Percentiles rank a stretch among this genome's conserved stretches.
These are phyloP conservation scores for Austrofundulus limnaeus DNA, from an alignment of 2,113 vertebrate species.

Conservation along the genomic window DNA sequence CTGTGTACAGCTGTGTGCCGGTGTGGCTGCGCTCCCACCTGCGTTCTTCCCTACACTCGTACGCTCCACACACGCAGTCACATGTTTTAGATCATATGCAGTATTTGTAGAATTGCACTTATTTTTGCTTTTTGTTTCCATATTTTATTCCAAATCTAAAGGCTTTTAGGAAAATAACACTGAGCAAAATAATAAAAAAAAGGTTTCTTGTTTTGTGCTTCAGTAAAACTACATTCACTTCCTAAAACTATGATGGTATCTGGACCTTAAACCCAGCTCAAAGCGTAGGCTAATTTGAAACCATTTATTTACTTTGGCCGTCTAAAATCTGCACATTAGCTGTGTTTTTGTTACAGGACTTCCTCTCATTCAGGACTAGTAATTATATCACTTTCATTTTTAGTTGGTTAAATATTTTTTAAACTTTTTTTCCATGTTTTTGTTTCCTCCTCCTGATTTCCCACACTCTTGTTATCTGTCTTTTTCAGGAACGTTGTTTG, in stretches of 20 bases:
- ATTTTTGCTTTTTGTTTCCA: neutral
- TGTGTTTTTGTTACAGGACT: constrained; percentile 14
- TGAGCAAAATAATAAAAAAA: no score
- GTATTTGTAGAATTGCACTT: neutral
- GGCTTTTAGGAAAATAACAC: neutral
- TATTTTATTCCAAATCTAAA: neutral
- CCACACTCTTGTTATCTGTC: neutral
- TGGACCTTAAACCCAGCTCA: neutral
- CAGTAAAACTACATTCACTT: no score
- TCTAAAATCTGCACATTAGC: neutral
- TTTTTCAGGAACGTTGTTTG: constrained; percentile 83
- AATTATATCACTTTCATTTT: constrained; percentile 28
- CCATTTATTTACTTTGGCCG: neutral
- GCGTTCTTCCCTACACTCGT: constrained; percentile 85
- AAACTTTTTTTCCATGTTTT: neutral
- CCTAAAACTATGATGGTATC: no score
- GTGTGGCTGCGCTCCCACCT: constrained; percentile 81
- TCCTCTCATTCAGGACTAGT: constrained; percentile 1
- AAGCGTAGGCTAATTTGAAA: neutral
- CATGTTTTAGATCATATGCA: neutral
- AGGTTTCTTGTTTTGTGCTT: no score
- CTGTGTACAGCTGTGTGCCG: constrained; percentile 88
- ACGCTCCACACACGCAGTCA: constrained; percentile 49
- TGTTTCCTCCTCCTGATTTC: rapidly evolving
- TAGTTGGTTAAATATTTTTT: neutral